phyloP scores from a whole-genome alignment of 2,797 vertebrate species.

The Neostethus bicornis region DNA sequence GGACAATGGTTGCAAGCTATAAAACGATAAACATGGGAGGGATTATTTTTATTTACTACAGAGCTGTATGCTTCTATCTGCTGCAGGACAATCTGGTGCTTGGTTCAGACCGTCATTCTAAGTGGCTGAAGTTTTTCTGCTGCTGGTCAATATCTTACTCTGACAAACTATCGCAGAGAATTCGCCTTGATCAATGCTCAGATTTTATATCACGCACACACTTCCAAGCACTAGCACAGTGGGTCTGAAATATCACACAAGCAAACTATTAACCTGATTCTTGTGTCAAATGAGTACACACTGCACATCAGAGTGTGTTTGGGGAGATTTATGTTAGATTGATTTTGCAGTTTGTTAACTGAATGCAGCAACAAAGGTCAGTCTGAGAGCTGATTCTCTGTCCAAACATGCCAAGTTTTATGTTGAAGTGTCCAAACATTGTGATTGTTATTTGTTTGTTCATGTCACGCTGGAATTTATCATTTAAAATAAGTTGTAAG shows the following conservation, averaged over 20 bases:
- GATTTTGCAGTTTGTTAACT: constrained; percentile 61
- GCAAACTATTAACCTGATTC: constrained; percentile 37
- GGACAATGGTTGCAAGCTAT: constrained; percentile 13
- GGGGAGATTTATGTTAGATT: constrained; percentile 59
- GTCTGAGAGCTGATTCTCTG: constrained; percentile 30
- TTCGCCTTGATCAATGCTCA: constrained; percentile 50
- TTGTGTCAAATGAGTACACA: constrained; percentile 17
- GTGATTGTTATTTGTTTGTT: no score
- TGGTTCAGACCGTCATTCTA: constrained; percentile 22
- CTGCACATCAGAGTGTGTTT: constrained; percentile 18
- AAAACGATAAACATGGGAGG: constrained; percentile 10
- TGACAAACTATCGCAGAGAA: constrained; percentile 26
- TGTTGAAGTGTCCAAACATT: constrained; percentile 8
- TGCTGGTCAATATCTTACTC: constrained; percentile 52
- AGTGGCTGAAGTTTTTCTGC: constrained; percentile 54
- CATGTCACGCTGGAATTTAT: no score
- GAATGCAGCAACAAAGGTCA: constrained; percentile 62
- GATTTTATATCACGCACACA: constrained; percentile 39
- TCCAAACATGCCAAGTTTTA: constrained; percentile 40
- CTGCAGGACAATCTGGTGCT: constrained; percentile 18
- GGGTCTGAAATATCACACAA: constrained; percentile 22
- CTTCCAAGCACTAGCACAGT: neutral
- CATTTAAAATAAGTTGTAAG: no score
- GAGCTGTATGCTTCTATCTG: constrained; percentile 1
- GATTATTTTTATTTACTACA: constrained; percentile 1